Base-by-base conservation (phyloP, 2,113 vertebrate genomes). In the Dunckerocampus dactyliophorus region DNA sequence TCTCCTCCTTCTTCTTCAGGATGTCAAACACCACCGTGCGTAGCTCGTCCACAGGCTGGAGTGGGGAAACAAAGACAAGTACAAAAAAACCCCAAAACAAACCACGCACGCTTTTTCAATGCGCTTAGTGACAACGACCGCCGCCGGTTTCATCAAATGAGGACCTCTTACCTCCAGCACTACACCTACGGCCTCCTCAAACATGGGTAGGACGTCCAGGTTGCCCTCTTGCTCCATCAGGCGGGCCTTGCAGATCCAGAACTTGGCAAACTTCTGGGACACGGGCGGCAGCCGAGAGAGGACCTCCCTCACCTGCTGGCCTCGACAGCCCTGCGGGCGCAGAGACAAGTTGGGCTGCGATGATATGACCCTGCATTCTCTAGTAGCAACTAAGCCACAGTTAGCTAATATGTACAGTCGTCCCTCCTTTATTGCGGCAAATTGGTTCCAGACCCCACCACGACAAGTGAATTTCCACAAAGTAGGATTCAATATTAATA, bases 241-340 rank as follows among this genome's bases (percentile, higher is more conserved):
- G 12, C 92, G 91, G 0, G 88, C 94, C 76, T 85, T 92, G 65
- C 94, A 96, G 80, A 96, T 92, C 95, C 95, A 98, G 78, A 93
- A 98, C 68, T 91, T 93, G 62, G 92, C 87, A 82, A 94, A 97
- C 69, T 93, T 96, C 74, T 92, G 87, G 12, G 89, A 90, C 34
- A 92, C 80, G 0, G 90, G 65, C 0, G 95, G 95, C 62, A 97
- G 82, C 0, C 75, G 83, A 17, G 90, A 90, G 31, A 98, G 70
- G 20, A 92, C 72, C 1, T 77, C 68, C 6, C 59, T 73, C 63
- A 96, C 67, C 55, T 90, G 87, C 34, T 90, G 80, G 0, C 80
- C 46, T 16, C 48, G 52, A 46, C 80, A 83, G 9, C 93, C 94
- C 96, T 98, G 48, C 17, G 9, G 48, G 10, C 0, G 49, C 7